Evolutionary conservation across 2,797 vertebrate genomes (phyloP).

Genomic region (Danio jaintianensis): DNA sequence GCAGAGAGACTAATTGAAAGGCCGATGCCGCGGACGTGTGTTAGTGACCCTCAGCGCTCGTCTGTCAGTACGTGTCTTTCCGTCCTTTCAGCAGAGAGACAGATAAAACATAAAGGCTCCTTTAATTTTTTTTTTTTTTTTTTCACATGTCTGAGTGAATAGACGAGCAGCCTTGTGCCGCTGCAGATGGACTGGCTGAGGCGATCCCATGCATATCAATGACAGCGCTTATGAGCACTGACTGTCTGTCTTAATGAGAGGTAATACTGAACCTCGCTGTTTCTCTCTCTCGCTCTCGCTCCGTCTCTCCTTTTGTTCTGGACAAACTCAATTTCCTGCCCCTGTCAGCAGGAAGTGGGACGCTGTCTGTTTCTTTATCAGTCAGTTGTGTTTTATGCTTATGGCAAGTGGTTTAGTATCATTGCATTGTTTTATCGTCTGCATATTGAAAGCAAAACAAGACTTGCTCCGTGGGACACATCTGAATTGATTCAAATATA

Average conservation of each 20-base stretch:
- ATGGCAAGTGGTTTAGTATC: constrained; percentile 36
- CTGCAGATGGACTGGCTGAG: constrained; percentile 35
- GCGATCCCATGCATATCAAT: constrained; percentile 50
- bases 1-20: constrained; percentile 54
- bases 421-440: constrained; percentile 27
- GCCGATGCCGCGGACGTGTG: constrained; percentile 1
- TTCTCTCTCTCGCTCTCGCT: not conserved
- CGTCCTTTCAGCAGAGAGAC: constrained; percentile 18
- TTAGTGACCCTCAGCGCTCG: constrained; percentile 23
- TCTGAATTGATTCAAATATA: constrained; percentile 17
- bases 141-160: not conserved
- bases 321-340: constrained; percentile 56
- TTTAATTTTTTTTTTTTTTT: constrained; percentile 38
- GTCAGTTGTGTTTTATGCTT: constrained; percentile 31
- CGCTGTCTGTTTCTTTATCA: constrained; percentile 43
- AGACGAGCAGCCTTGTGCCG: not conserved
- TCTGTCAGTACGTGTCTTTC: constrained; percentile 31
- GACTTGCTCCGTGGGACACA: constrained; percentile 3
- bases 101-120: constrained; percentile 43
- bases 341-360: constrained; percentile 44
- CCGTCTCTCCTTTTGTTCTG: constrained; percentile 38
- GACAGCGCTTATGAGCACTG: constrained; percentile 31
- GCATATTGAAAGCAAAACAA: not conserved
- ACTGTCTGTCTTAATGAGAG: constrained; percentile 23
- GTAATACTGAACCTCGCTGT: constrained; percentile 30